A percentile compares a stretch with the other conserved stretches of the same genome.
Evolutionary conservation across 2,113 vertebrate genomes (phyloP).

Genomic region (Accipiter virgatus): DNA sequence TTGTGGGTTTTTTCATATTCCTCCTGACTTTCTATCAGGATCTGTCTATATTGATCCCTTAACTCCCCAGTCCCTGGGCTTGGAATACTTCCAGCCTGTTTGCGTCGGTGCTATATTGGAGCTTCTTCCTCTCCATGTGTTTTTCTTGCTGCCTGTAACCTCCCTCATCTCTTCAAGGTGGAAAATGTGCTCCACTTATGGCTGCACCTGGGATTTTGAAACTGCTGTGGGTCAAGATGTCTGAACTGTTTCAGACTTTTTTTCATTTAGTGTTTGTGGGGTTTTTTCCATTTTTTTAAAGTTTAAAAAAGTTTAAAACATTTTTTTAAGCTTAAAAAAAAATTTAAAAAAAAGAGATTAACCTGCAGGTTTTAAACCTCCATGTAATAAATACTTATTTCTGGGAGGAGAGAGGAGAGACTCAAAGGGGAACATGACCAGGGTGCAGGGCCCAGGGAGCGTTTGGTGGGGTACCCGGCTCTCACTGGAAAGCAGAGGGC

Average conservation of each 20-base stretch:
- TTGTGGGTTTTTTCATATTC: background rate
- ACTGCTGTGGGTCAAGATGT: fast-evolving
- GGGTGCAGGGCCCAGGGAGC: fast-evolving
- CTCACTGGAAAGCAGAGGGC: background rate
- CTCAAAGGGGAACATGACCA: background rate
- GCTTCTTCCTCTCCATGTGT: fast-evolving
- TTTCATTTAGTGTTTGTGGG: too few species aligned
- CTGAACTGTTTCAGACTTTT: fast-evolving
- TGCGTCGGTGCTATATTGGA: fast-evolving
- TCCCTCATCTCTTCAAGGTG: background rate
- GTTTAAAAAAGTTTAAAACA: too few species aligned
- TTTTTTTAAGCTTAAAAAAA: too few species aligned
- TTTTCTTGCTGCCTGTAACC: background rate
- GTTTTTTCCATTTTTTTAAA: background rate
- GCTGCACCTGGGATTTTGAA: background rate
- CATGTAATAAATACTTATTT: background rate
- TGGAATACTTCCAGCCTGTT: background rate
- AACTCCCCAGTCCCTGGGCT: fast-evolving
- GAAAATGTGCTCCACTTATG: fast-evolving
- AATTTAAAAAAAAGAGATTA: fast-evolving
- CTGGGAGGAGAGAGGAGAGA: background rate
- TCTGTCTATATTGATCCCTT: background rate
- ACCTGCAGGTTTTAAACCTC: background rate
- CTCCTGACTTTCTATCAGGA: background rate
- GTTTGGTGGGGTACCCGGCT: fast-evolving